Conservation (phyloP, 1,140 invertebrate species). For the Vollenhovia emeryi region DNA sequence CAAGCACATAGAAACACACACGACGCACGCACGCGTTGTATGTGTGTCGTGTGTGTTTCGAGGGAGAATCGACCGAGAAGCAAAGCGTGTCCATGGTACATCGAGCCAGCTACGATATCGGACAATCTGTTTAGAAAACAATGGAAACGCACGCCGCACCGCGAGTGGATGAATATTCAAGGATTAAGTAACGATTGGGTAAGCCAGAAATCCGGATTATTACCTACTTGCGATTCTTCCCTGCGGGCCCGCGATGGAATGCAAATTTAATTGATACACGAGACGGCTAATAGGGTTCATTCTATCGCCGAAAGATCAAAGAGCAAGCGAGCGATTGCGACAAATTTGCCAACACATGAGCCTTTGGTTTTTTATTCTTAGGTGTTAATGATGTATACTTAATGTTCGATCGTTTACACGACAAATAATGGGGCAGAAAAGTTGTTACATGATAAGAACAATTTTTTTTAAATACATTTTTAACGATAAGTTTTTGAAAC, state of each 20-base stretch:
- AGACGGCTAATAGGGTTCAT: constrained; percentile 39
- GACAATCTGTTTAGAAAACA: constrained; percentile 60
- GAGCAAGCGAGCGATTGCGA: background rate
- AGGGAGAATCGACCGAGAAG: constrained; percentile 53
- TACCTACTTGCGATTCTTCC: constrained; percentile 43
- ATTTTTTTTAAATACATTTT: background rate
- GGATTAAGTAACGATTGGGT: constrained; percentile 58
- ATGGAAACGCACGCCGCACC: constrained; percentile 35
- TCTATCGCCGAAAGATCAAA: constrained; percentile 38
- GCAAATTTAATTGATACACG: constrained; percentile 60
- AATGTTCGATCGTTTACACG: background rate
- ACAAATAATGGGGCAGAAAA: background rate
- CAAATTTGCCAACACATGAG: constrained; percentile 15
- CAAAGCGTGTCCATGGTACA: constrained; percentile 47
- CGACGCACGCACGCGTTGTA: background rate
- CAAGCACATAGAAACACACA: background rate
- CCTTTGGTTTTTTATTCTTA: background rate
- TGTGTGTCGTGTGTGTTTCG: background rate
- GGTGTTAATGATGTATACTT: background rate
- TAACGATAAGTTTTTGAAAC: background rate
- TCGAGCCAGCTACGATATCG: constrained; percentile 43
- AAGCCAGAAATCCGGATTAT: constrained; percentile 56
- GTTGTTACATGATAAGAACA: background rate
- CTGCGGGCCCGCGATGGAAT: background rate
- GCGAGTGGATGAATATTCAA: constrained; percentile 53